Evolutionary conservation across 2,888 invertebrate genomes (phyloP).

Genomic region (Amphiduros pacificus): DNA sequence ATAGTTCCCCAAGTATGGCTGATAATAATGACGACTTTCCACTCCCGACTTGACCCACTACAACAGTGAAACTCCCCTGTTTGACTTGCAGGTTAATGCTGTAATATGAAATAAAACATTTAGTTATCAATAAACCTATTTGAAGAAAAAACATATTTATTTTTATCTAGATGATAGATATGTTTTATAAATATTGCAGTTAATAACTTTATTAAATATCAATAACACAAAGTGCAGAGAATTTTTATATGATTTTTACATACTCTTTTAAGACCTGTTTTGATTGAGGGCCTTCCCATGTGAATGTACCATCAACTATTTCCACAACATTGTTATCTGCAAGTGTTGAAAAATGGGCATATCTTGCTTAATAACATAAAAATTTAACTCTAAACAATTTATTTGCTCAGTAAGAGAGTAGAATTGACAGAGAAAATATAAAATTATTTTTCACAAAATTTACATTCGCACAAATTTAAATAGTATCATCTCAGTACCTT

Average conservation of each 20-base stretch:
- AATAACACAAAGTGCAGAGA: neutral
- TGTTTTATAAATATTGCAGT: too few relatives aligned
- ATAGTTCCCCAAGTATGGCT: slow-evolving; percentile 51
- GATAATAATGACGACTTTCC: slow-evolving; percentile 67
- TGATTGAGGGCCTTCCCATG: neutral
- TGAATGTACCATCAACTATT: slow-evolving; percentile 2
- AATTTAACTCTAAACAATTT: too few relatives aligned
- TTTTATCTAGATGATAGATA: too few relatives aligned
- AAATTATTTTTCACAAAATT: too few relatives aligned
- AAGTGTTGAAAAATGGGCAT: neutral
- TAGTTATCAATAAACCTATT: too few relatives aligned
- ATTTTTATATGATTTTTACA: neutral
- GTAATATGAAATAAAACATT: slow-evolving; percentile 22
- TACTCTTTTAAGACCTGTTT: slow-evolving; percentile 5
- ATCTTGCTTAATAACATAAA: neutral
- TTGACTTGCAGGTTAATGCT: slow-evolving; percentile 76
- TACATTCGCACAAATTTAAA: too few relatives aligned
- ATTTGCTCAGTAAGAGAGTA: too few relatives aligned
- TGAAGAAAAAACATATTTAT: too few relatives aligned
- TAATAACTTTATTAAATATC: neutral
- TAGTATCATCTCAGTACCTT: too few relatives aligned
- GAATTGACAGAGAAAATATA: too few relatives aligned
- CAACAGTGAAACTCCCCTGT: slow-evolving; percentile 73
- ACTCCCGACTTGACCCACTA: slow-evolving; percentile 84
- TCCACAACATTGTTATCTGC: slow-evolving; percentile 7